Evolutionary conservation across 2,113 vertebrate genomes (phyloP).

Genomic region (Pteruthius melanotis): DNA sequence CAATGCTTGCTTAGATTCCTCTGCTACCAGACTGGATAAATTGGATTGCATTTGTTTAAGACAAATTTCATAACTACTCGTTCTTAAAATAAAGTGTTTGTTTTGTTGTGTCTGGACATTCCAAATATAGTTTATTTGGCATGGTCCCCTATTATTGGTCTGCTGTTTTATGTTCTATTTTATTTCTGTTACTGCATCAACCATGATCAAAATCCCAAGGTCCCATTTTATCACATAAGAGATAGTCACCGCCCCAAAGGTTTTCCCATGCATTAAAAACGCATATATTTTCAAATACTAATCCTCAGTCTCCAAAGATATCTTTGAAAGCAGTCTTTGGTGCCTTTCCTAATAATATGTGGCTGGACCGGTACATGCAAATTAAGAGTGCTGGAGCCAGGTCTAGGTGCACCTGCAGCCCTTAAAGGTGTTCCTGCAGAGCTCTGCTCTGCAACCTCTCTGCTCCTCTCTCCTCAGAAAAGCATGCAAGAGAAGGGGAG

Average conservation of each 20-base stretch:
- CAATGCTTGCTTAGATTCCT: neutral
- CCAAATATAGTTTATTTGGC: neutral
- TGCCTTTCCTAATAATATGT: neutral
- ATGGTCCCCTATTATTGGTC: neutral
- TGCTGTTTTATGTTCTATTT: neutral
- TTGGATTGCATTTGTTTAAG: neutral
- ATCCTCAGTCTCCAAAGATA: neutral
- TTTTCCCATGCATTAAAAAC: neutral
- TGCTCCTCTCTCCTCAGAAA: neutral
- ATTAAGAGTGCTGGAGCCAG: neutral
- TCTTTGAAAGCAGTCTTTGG: neutral
- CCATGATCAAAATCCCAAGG: neutral
- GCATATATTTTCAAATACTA: neutral
- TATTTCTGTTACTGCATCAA: neutral
- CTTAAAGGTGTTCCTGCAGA: neutral
- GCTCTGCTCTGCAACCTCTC: neutral
- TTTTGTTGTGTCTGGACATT: slow-evolving; percentile 3
- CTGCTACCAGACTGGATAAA: neutral
- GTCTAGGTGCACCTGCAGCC: neutral
- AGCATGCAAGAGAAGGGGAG: neutral
- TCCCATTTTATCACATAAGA: neutral
- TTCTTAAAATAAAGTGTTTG: slow-evolving; percentile 1
- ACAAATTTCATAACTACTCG: neutral
- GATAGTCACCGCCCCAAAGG: neutral
- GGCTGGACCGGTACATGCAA: neutral